Percentiles rank a stretch among this genome's conserved stretches.
Evolutionary conservation across 2,113 vertebrate species (phyloP).

Genomic region (Hippocampus mohnikei): DNA sequence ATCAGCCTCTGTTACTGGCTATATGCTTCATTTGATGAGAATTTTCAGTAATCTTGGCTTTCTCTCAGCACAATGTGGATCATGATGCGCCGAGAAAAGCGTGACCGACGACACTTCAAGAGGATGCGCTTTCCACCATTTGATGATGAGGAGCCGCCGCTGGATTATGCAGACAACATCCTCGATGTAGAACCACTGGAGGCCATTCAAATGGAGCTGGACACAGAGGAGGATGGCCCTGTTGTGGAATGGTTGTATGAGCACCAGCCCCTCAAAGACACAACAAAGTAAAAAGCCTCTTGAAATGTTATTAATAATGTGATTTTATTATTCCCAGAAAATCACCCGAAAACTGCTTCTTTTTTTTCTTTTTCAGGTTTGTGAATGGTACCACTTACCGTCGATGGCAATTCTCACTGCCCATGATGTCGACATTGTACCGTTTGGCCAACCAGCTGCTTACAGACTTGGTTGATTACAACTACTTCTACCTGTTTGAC

Average conservation of each 20-base stretch:
- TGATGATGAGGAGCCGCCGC: constrained; percentile 93
- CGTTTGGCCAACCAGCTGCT: constrained; percentile 95
- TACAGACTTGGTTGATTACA: constrained; percentile 93
- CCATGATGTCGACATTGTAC: constrained; percentile 99
- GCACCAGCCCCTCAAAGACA: constrained; percentile 92
- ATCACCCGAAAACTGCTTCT: neutral
- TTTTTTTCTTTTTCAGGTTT: constrained; percentile 61
- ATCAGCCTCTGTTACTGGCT: neutral
- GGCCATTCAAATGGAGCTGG: constrained; percentile 95
- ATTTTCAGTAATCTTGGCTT: neutral
- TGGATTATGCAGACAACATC: constrained; percentile 98
- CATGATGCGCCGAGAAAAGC: constrained; percentile 98
- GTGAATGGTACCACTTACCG: constrained; percentile 97
- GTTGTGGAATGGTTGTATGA: constrained; percentile 96
- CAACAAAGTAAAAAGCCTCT: constrained; percentile 76
- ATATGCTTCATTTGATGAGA: neutral
- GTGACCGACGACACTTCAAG: constrained; percentile 95
- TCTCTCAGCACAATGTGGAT: constrained; percentile 93
- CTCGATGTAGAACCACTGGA: constrained; percentile 96
- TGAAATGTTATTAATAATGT: neutral
- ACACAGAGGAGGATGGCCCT: constrained; percentile 87
- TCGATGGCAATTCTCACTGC: constrained; percentile 96
- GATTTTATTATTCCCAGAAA: neutral
- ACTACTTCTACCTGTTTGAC: constrained; percentile 98
- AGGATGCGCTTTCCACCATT: constrained; percentile 97